Conservation (phyloP, 2,888 invertebrate genomes). For the Neoitamus cyanurus region DNA sequence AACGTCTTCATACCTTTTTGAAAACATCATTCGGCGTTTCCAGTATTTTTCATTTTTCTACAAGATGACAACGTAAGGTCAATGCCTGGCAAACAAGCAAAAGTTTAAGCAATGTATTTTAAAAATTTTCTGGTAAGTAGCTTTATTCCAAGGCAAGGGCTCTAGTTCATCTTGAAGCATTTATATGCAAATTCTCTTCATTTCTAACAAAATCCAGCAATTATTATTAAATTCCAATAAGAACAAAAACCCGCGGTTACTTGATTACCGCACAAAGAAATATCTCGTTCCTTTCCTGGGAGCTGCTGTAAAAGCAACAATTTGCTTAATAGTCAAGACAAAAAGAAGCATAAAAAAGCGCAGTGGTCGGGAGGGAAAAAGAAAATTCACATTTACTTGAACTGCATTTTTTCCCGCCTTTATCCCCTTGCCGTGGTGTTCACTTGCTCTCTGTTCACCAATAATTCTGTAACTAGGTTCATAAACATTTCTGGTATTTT, state of each 20-base stretch:
- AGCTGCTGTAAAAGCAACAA: neutral
- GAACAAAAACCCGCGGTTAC: neutral
- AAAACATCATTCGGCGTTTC: too few species aligned
- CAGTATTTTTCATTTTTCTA: too few species aligned
- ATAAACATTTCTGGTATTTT: neutral
- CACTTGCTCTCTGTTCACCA: neutral
- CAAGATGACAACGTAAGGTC: too few species aligned
- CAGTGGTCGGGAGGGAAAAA: neutral
- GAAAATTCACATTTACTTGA: neutral
- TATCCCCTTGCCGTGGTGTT: neutral
- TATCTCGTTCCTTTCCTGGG: neutral
- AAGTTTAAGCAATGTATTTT: too few species aligned
- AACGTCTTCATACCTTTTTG: too few species aligned
- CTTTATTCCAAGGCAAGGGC: too few species aligned
- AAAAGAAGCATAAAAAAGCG: neutral
- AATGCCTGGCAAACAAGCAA: too few species aligned
- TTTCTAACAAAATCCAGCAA: neutral
- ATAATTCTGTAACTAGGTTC: constrained; percentile 1
- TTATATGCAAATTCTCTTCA: neutral
- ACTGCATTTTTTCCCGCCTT: neutral
- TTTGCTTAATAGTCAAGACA: neutral
- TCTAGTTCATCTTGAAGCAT: too few species aligned
- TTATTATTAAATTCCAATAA: neutral
- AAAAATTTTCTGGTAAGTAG: too few species aligned
- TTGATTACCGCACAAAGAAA: neutral